Conservation (phyloP, 2,113 vertebrate genomes). For the Menura novaehollandiae region DNA sequence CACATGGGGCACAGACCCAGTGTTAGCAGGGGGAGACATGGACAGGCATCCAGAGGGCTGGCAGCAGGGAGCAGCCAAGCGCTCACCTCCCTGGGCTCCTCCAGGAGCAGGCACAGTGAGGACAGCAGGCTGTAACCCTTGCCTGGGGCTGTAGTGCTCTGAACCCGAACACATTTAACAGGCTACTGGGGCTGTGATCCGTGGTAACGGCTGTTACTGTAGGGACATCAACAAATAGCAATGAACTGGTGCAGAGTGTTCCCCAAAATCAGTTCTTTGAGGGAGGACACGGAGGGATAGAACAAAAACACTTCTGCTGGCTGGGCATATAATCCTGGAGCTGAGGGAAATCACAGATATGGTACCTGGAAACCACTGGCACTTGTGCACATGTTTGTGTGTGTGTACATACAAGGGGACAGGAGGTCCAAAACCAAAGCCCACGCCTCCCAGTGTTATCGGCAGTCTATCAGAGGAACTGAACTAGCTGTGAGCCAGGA, state of each 20-base stretch:
- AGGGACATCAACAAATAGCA: neutral
- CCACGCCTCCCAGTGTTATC: neutral
- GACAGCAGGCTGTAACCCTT: neutral
- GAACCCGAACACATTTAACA: neutral
- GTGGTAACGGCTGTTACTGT: neutral
- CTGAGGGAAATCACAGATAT: neutral
- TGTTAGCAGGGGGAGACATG: fast-evolving
- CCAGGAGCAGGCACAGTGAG: fast-evolving
- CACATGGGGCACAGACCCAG: neutral
- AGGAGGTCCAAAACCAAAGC: neutral
- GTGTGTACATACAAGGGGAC: neutral
- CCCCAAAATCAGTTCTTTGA: neutral
- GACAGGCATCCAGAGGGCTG: neutral
- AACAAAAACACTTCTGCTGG: neutral
- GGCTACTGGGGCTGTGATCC: neutral
- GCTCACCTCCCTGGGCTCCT: neutral
- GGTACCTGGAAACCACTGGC: neutral
- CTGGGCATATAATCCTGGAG: neutral
- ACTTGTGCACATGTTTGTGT: fast-evolving
- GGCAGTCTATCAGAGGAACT: neutral
- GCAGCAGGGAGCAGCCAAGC: neutral
- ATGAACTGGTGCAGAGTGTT: neutral
- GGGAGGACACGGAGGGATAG: neutral
- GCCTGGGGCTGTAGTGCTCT: neutral
- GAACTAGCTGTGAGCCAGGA: neutral